These are phyloP conservation scores for Hydrotaea diabolus DNA, from an alignment of 2,888 invertebrate genomes.

Conservation along the genomic window DNA sequence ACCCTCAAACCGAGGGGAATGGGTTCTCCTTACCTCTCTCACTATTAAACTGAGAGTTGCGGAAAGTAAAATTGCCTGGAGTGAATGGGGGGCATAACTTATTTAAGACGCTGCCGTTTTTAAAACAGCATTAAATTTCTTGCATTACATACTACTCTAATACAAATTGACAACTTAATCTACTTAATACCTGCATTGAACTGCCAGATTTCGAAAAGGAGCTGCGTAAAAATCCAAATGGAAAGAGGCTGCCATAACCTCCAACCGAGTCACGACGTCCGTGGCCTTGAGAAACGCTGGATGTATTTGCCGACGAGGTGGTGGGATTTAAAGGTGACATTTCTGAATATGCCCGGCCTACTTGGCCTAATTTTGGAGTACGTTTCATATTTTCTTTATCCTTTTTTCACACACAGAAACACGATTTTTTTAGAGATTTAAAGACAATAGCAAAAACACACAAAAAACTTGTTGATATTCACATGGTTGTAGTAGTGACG, in stretches of 20 bases:
- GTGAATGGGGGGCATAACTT: too few species aligned
- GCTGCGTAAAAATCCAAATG: conserved; percentile 78
- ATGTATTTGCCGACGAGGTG: conserved; percentile 28
- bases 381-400: conserved; percentile 71
- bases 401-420: conserved; percentile 19
- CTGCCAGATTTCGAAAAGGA: conserved; percentile 74
- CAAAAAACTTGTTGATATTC: too few species aligned
- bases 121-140: too few species aligned
- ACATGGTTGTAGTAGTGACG: background rate
- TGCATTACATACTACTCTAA: too few species aligned
- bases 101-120: too few species aligned
- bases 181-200: conserved; percentile 75
- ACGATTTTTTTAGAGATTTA: background rate
- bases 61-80: too few species aligned
- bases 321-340: conserved; percentile 80
- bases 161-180: too few species aligned
- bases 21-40: too few species aligned
- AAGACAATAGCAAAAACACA: background rate
- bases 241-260: conserved; percentile 79
- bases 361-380: conserved; percentile 72
- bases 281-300: conserved; percentile 67
- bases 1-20: too few species aligned
- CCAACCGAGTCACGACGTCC: conserved; percentile 69
- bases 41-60: too few species aligned
- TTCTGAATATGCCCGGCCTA: conserved; percentile 79